Percentiles rank a stretch among this genome's conserved stretches.
These are phyloP conservation scores for Podabrus alpinus DNA, from an alignment of 2,888 invertebrate species.

Conservation along the genomic window DNA sequence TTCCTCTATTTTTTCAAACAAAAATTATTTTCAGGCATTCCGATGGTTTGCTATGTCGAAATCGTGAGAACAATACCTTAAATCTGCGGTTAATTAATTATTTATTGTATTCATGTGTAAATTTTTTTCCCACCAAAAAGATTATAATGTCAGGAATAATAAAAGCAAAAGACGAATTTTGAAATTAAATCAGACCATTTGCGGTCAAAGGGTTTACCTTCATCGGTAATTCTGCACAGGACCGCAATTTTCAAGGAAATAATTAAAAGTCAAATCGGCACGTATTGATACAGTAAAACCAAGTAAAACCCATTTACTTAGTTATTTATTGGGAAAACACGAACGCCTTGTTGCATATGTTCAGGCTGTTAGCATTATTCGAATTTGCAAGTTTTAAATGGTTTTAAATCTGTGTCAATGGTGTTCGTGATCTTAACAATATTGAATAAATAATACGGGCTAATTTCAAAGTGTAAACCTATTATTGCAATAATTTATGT, in stretches of 20 bases:
- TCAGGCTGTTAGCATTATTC: conserved; percentile 7
- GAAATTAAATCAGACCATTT: neutral
- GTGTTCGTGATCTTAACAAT: conserved; percentile 6
- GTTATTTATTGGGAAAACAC: conserved; percentile 6
- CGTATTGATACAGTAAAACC: neutral
- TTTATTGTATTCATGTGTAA: no score
- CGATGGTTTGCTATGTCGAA: no score
- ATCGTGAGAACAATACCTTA: no score
- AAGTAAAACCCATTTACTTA: no score
- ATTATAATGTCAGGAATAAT: no score
- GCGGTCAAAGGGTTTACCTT: neutral
- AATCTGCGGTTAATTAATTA: no score
- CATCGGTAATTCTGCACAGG: neutral
- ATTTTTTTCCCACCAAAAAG: no score
- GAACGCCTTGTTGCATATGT: conserved; percentile 5
- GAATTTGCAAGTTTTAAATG: neutral
- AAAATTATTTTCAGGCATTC: no score
- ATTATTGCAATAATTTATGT: neutral
- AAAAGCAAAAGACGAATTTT: no score
- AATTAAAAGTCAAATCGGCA: neutral
- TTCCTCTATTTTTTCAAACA: no score
- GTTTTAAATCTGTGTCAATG: conserved; percentile 9
- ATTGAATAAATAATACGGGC: neutral
- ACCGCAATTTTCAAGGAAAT: neutral
- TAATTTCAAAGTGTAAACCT: neutral